Evolutionary conservation across 2,888 invertebrate genomes (phyloP).

Genomic region (Yponomeuta evonymella): DNA sequence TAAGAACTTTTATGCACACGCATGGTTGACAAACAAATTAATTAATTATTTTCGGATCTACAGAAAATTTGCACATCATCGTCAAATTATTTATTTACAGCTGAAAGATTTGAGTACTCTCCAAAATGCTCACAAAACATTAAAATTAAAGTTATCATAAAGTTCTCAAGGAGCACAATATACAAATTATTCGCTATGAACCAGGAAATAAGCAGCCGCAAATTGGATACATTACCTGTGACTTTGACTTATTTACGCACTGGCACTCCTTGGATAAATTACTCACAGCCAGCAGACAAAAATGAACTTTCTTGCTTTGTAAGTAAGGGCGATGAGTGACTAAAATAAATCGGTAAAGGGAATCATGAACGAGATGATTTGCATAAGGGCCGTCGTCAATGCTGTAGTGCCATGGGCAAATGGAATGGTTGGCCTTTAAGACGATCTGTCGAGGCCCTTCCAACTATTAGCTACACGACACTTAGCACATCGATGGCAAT

Average conservation of each 20-base stretch:
- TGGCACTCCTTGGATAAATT: background rate
- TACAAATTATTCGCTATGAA: background rate
- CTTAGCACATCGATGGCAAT: conserved; percentile 25
- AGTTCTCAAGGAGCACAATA: too few relatives aligned
- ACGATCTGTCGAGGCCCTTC: conserved; percentile 50
- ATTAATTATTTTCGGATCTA: too few relatives aligned
- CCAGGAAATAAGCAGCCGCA: conserved; percentile 7
- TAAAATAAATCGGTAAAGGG: conserved; percentile 14
- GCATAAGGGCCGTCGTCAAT: conserved; percentile 66
- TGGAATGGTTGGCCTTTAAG: conserved; percentile 60
- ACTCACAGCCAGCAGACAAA: background rate
- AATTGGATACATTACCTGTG: background rate
- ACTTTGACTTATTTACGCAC: background rate
- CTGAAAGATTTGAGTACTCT: too few relatives aligned
- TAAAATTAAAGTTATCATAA: too few relatives aligned
- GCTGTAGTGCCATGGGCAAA: conserved; percentile 52
- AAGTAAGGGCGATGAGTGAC: background rate
- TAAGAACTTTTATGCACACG: background rate
- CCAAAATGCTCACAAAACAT: too few relatives aligned
- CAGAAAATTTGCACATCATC: too few relatives aligned
- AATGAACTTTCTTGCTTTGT: background rate
- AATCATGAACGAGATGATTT: conserved; percentile 46
- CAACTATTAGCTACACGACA: conserved; percentile 49
- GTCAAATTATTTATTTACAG: too few relatives aligned
- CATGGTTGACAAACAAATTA: background rate